Evolutionary conservation across 2,797 vertebrate genomes (phyloP), one percentile per base, ranked within the genome.

Genomic region (Poecilia picta): DNA sequence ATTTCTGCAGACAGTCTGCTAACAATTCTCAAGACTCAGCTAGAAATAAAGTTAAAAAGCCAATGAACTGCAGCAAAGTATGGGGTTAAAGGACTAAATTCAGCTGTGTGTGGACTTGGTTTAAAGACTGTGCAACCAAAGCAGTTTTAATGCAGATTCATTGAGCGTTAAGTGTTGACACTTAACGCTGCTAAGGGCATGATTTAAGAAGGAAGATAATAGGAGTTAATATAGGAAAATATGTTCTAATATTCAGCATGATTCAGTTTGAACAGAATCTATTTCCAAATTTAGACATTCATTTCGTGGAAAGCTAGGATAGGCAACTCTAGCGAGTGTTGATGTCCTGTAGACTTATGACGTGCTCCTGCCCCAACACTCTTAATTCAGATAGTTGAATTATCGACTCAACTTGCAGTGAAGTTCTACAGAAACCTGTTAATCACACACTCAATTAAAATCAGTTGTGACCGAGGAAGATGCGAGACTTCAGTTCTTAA

Each of bases 11-110:
- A 28, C n/a, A n/a, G 41, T 28, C 43, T 28, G 41, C 66, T 25
- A 41, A 68, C 66, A n/a, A 43, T 70, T 70, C 10, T 70, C 41
- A 43, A 43, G 41, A 45, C 68, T 71, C 41, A 71, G 68, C 68
- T 0, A 45, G 23, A 45, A 71, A 18, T 13, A 28, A 46, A 45
- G 6, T 45, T 46, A 71, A 45, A 25, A 15, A 71, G 43, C 41
- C 6, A 3, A 15, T 15, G 41, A 45, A 28, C 43, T 71, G 5
- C 45, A n/a, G 6, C 25, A n/a, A 71, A 45, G 25, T n/a, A 71
- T 28, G 25, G 6, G 41, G 6, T 45, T 43, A n/a, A n/a, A 45
- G 13, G 13, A 70, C 39, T n/a, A 70, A 7, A 45, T 71, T 45
- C 64, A 15, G 25, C 23, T 71, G 4, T 70, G 39, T 45, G 10